Conservation (phyloP, 2,797 vertebrate species). For the Ctenopoma kingsleyae region DNA sequence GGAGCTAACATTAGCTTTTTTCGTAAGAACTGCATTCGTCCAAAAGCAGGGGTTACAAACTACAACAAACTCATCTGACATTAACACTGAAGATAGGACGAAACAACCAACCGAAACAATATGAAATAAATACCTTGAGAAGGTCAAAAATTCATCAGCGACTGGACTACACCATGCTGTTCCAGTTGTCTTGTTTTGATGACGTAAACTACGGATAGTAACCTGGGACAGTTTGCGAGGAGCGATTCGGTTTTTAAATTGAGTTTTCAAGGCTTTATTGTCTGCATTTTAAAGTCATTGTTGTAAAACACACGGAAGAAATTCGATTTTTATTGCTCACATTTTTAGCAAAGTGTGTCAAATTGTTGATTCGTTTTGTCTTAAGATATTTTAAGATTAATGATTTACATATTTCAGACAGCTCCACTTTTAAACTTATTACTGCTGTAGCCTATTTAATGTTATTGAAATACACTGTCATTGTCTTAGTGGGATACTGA, state of each 20-base stretch:
- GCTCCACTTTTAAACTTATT: too few species aligned
- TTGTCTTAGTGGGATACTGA: too few species aligned
- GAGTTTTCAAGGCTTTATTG: too few species aligned
- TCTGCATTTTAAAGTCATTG: too few species aligned
- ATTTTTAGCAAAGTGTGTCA: too few species aligned
- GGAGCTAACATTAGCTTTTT: constrained; percentile 11
- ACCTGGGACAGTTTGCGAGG: constrained; percentile 16
- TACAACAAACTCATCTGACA: background rate
- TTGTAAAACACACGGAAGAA: too few species aligned
- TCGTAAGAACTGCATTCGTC: background rate
- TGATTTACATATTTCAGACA: too few species aligned
- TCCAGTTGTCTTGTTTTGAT: constrained; percentile 62
- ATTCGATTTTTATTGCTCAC: too few species aligned
- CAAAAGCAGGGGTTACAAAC: background rate
- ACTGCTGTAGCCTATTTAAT: too few species aligned
- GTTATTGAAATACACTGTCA: too few species aligned
- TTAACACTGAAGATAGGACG: accelerated
- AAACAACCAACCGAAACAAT: constrained; percentile 26
- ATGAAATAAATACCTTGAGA: constrained; percentile 23
- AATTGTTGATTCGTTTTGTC: too few species aligned
- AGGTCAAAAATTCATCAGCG: constrained; percentile 70
- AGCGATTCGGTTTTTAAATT: background rate
- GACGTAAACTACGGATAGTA: constrained; percentile 68
- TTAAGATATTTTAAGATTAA: too few species aligned
- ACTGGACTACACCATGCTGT: constrained; percentile 56